phyloP scores from a whole-genome alignment of 2,113 vertebrate species.

The Chelonoidis abingdonii region DNA sequence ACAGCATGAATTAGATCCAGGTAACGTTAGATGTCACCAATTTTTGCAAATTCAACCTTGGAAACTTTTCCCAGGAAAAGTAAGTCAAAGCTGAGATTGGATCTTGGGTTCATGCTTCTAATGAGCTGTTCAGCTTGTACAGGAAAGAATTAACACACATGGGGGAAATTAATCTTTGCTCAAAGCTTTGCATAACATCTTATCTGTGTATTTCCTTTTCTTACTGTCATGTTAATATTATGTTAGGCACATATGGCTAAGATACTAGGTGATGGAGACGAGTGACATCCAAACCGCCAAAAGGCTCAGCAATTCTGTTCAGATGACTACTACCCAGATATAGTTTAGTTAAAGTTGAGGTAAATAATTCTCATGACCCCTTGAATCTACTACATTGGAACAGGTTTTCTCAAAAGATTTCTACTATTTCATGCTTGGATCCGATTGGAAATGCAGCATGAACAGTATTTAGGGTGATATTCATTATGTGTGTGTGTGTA shows the following conservation, averaged over 20 bases:
- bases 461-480: neutral
- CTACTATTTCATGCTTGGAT: neutral
- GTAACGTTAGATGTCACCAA: conserved; percentile 36
- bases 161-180: neutral
- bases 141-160: neutral
- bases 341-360: neutral
- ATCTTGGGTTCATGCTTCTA: neutral
- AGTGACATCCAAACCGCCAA: neutral
- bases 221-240: neutral
- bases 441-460: neutral
- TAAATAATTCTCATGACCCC: neutral
- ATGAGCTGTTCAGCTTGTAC: neutral
- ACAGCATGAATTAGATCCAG: conserved; percentile 51
- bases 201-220: neutral
- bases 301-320: neutral
- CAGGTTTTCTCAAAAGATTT: neutral
- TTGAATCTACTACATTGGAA: neutral
- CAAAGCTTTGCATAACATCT: neutral
- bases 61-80: conserved; percentile 40
- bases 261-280: neutral
- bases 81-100: neutral
- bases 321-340: neutral
- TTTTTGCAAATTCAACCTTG: conserved; percentile 52
- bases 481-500: neutral
- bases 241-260: neutral